These are phyloP conservation scores for Delphinapterus leucas DNA, from an alignment of 2,113 vertebrate species.

Conservation along the genomic window DNA sequence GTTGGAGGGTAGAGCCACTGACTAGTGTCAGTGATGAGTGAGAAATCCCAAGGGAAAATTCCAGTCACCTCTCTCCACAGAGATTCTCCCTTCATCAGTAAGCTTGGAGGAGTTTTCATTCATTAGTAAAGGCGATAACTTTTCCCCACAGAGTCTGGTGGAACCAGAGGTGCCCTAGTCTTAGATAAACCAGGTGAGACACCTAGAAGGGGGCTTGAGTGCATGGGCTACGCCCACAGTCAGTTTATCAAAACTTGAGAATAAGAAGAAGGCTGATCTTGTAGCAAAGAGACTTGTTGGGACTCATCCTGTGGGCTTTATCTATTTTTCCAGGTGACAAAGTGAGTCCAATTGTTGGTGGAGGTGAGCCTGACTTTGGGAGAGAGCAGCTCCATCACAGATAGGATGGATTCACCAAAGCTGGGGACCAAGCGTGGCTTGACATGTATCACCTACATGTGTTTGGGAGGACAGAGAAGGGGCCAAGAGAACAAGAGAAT, in stretches of 20 bases:
- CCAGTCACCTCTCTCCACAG: not conserved
- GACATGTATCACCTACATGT: not conserved
- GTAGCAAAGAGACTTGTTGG: not conserved
- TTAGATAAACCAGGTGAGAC: not conserved
- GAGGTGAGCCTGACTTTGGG: not conserved
- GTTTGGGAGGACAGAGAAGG: not conserved
- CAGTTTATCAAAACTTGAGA: not conserved
- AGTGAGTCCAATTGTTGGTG: not conserved
- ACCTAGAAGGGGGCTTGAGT: not conserved
- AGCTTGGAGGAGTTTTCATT: not conserved
- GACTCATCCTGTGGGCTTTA: not conserved
- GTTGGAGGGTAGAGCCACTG: not conserved
- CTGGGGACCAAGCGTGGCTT: not conserved
- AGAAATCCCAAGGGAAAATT: slow-evolving; percentile 47
- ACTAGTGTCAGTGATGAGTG: not conserved
- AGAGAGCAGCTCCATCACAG: not conserved
- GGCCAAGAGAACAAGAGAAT: not conserved
- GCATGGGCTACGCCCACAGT: not conserved
- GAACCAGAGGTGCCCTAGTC: not conserved
- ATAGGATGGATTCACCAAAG: not conserved
- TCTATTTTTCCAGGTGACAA: not conserved
- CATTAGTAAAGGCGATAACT: not conserved
- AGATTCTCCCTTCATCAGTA: slow-evolving; percentile 12
- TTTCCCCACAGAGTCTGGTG: not conserved
- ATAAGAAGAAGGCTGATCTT: not conserved